Conservation (phyloP, 2,888 invertebrate genomes). For the Monoplex corrugatus region DNA sequence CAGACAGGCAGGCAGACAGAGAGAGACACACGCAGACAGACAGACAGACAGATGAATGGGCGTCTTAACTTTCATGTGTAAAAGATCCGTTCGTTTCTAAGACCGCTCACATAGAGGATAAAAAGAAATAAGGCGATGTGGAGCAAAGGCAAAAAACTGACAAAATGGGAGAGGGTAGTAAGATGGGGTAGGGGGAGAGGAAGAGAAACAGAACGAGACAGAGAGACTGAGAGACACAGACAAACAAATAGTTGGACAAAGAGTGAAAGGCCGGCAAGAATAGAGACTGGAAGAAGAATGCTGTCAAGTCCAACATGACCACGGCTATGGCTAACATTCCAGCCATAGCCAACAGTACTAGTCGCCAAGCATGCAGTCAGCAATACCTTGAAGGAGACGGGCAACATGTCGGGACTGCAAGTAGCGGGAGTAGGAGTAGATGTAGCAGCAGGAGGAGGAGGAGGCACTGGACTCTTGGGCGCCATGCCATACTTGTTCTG, state of each 20-base stretch:
- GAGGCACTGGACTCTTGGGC: slow-evolving; percentile 52
- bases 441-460: not conserved
- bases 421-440: too few species aligned
- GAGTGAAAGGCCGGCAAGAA: not conserved
- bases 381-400: not conserved
- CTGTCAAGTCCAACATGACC: not conserved
- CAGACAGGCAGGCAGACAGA: not conserved
- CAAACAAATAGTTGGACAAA: not conserved
- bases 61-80: too few species aligned
- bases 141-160: not conserved
- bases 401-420: not conserved
- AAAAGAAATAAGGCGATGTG: too few species aligned
- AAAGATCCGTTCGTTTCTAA: too few species aligned
- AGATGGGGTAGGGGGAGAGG: slow-evolving; percentile 41
- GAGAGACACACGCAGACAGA: not conserved
- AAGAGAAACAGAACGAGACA: slow-evolving; percentile 40
- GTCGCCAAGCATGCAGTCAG: not conserved
- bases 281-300: not conserved
- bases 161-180: slow-evolving; percentile 35
- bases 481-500: slow-evolving; percentile 73
- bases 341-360: not conserved
- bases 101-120: too few species aligned
- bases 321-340: not conserved
- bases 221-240: slow-evolving; percentile 27
- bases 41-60: not conserved